Conservation (phyloP, 2,113 vertebrate genomes). For the Mastomys coucha region DNA sequence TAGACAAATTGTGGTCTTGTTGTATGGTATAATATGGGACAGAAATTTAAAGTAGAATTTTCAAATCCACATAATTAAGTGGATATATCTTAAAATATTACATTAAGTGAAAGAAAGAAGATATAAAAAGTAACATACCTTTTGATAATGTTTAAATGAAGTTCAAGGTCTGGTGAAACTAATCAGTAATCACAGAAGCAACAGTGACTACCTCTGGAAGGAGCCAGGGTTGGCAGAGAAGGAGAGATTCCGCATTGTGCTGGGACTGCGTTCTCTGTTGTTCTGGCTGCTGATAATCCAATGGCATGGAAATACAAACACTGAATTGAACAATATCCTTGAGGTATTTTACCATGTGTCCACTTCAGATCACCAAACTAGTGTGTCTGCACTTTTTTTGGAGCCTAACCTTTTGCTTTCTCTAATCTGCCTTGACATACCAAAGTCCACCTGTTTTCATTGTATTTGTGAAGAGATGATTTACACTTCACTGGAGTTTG, state of each 20-base stretch:
- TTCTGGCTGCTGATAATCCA: not conserved
- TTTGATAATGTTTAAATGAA: not conserved
- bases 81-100: slow-evolving; percentile 24
- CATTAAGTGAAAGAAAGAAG: slow-evolving; percentile 17
- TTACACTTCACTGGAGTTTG: not conserved
- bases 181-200: not conserved
- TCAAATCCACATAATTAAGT: slow-evolving; percentile 6
- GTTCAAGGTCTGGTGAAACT: not conserved
- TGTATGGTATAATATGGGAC: slow-evolving; percentile 14
- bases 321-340: not conserved
- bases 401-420: slow-evolving; percentile 9
- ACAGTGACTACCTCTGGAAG: not conserved
- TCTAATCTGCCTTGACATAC: not conserved
- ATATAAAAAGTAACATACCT: not conserved
- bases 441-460: slow-evolving; percentile 11
- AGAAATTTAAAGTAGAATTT: not conserved
- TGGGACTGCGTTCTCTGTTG: slow-evolving; percentile 31
- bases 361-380: slow-evolving; percentile 35
- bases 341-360: not conserved
- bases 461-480: slow-evolving; percentile 5
- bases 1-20: not conserved
- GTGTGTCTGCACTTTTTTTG: not conserved
- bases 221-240: not conserved
- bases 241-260: not conserved
- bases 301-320: not conserved